A percentile compares a stretch with the other conserved stretches of the same genome.
Conservation (phyloP, 35 echinoderm and acorn worm species). For the Chiridota heheva region DNA sequence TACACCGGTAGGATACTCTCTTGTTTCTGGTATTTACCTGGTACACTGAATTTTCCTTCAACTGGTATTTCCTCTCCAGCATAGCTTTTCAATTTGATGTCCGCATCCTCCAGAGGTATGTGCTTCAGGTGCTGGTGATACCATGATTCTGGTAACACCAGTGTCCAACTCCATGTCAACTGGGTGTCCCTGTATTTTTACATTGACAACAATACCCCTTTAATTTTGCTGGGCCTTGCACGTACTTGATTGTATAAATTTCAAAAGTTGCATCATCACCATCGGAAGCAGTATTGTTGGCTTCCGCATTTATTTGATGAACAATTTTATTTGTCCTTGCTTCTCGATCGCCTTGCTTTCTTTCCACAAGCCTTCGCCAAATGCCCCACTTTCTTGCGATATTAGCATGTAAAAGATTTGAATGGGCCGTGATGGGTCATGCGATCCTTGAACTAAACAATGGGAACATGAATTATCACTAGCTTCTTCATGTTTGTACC, state of each 20-base stretch:
- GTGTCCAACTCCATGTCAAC: slow-evolving; percentile 21
- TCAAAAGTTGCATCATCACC: neutral
- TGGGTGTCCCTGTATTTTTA: neutral
- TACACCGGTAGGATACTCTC: neutral
- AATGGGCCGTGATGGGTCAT: slow-evolving; percentile 18
- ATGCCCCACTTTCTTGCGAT: slow-evolving; percentile 40
- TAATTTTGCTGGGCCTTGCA: neutral
- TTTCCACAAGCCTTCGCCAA: slow-evolving; percentile 30
- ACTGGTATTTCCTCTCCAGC: neutral
- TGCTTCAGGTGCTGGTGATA: neutral
- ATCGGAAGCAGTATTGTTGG: neutral
- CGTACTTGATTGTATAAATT: slow-evolving; percentile 19
- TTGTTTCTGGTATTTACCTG: neutral
- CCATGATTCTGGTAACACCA: neutral
- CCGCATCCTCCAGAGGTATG: neutral
- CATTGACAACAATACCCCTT: neutral
- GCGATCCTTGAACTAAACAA: neutral
- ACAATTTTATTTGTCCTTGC: neutral
- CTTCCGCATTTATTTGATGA: slow-evolving; percentile 4
- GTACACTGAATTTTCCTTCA: neutral
- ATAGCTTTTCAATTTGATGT: neutral
- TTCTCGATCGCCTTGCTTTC: too few relatives aligned
- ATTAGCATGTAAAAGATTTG: slow-evolving; percentile 12
- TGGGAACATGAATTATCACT: neutral
- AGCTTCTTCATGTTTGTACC: neutral